These are phyloP conservation scores for Drosophila pectinifera DNA, from an alignment of 1,140 invertebrate genomes.

Conservation along the genomic window DNA sequence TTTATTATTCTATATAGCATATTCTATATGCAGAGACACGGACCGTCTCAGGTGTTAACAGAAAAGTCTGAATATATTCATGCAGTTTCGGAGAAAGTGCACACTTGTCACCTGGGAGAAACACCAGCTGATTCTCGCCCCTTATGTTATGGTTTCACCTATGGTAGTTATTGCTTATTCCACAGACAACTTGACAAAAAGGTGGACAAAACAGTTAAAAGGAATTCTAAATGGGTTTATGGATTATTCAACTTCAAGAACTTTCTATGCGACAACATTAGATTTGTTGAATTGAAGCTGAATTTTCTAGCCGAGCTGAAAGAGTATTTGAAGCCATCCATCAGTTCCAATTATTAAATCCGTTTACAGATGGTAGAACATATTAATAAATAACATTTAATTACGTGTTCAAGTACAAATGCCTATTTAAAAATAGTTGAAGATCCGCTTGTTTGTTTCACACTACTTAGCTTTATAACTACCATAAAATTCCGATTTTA, in stretches of 20 bases:
- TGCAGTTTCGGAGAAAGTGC: conserved; percentile 61
- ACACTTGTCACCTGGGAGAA: conserved; percentile 65
- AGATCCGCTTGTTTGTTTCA: conserved; percentile 5
- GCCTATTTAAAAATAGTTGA: not conserved
- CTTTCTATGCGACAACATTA: not conserved
- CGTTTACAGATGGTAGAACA: too few species aligned
- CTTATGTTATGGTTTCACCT: conserved; percentile 1
- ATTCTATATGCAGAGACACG: conserved; percentile 24
- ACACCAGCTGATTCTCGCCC: conserved; percentile 46
- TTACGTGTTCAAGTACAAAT: conserved; percentile 9
- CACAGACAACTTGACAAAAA: not conserved
- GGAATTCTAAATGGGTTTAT: conserved; percentile 3
- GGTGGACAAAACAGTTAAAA: not conserved
- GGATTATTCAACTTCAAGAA: conserved; percentile 13
- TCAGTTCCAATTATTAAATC: not conserved
- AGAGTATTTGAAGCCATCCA: not conserved
- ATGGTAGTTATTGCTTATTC: not conserved
- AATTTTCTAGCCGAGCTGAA: too few species aligned
- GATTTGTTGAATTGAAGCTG: not conserved
- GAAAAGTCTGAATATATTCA: conserved; percentile 66
- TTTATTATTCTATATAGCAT: not conserved
- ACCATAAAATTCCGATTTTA: conserved; percentile 18
- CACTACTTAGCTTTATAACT: not conserved
- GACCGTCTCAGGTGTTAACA: conserved; percentile 6
- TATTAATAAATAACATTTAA: not conserved